Percentiles rank a stretch among this genome's conserved stretches.
Evolutionary conservation across 2,888 invertebrate species (phyloP).

Genomic region (Platycnemis pennipes): DNA sequence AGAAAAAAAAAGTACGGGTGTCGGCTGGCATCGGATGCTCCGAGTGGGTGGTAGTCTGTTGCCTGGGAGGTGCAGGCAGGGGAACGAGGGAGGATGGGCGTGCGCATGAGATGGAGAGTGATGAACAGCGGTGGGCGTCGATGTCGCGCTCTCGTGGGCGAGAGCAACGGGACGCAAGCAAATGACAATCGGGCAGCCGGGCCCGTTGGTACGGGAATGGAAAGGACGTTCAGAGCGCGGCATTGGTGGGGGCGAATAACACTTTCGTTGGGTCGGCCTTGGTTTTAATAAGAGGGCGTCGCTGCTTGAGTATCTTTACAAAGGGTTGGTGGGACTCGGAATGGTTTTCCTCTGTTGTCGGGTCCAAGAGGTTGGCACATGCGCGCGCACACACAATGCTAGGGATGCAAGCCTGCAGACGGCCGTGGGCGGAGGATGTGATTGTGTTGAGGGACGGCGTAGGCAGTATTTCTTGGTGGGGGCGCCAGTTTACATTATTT

Average conservation of each 20-base stretch:
- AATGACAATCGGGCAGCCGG: slow-evolving; percentile 20
- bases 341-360: slow-evolving; percentile 3
- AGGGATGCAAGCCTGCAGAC: background rate
- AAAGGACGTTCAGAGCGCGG: slow-evolving; percentile 1
- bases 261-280: slow-evolving; percentile 20
- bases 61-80: background rate
- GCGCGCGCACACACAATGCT: background rate
- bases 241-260: slow-evolving; percentile 11
- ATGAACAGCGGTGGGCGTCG: background rate
- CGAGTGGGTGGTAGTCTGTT: background rate
- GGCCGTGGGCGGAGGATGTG: background rate
- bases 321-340: background rate
- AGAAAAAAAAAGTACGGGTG: background rate
- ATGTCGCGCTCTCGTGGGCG: slow-evolving; percentile 34
- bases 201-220: background rate
- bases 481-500: no score
- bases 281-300: background rate
- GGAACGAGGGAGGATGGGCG: background rate
- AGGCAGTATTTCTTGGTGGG: background rate
- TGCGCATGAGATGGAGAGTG: background rate
- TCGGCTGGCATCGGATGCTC: background rate
- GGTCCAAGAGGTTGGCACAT: background rate
- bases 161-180: slow-evolving; percentile 36
- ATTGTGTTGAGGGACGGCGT: background rate
- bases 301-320: background rate